phyloP scores from a whole-genome alignment of 2,113 vertebrate species.

The Elgaria multicarinata region DNA sequence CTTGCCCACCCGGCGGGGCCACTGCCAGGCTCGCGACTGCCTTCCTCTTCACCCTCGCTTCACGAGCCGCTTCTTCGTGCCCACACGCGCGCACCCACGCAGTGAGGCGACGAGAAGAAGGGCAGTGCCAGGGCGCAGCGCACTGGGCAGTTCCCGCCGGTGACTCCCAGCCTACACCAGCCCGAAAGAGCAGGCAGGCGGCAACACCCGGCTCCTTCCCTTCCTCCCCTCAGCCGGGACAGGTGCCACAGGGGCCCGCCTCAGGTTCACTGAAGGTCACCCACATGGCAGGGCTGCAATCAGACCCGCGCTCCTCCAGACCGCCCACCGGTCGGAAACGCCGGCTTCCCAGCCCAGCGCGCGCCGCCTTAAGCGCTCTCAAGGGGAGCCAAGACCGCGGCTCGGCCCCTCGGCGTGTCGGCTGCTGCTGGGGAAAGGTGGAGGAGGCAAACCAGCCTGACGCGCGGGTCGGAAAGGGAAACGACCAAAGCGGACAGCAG shows the following conservation, averaged over 20 bases:
- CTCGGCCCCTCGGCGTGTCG: background rate
- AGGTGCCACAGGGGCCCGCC: background rate
- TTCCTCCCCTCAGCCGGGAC: background rate
- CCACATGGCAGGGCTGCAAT: background rate
- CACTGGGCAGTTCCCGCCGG: background rate
- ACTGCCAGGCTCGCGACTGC: background rate
- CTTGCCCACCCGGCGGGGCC: background rate
- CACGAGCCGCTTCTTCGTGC: background rate
- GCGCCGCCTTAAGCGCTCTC: background rate
- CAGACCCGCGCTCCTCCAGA: background rate
- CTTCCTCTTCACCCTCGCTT: no score
- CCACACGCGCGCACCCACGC: background rate
- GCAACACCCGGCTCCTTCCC: background rate
- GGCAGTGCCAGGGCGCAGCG: background rate
- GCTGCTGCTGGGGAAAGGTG: background rate
- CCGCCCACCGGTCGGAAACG: background rate
- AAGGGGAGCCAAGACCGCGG: background rate
- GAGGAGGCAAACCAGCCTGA: background rate
- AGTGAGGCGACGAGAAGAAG: background rate
- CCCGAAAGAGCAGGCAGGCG: background rate
- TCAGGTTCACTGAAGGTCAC: background rate
- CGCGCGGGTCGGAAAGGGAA: no score
- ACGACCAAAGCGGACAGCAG: no score
- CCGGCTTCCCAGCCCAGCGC: background rate
- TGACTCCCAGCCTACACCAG: background rate